Conservation (phyloP, 2,888 invertebrate genomes). For the Melanchra persicariae region DNA sequence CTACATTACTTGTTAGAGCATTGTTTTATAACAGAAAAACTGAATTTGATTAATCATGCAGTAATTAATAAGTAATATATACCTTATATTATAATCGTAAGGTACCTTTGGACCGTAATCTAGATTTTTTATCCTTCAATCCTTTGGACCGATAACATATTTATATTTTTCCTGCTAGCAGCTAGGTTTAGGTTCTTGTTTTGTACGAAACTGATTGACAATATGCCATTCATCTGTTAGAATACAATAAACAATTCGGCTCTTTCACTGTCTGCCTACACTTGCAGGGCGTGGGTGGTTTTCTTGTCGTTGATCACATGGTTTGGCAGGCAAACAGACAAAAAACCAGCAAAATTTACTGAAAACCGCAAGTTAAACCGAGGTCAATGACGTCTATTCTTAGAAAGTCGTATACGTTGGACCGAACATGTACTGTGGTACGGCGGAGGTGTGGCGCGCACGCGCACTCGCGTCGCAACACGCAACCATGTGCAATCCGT, state of each 20-base stretch:
- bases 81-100: no score
- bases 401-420: slow-evolving; percentile 77
- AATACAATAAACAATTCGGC: slow-evolving; percentile 3
- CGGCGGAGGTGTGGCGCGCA: slow-evolving; percentile 79
- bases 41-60: neutral
- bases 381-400: slow-evolving; percentile 80
- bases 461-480: slow-evolving; percentile 74
- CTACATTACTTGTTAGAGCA: neutral
- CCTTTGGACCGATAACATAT: neutral
- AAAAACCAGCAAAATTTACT: neutral
- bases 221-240: neutral
- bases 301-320: slow-evolving; percentile 8
- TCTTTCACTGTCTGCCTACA: slow-evolving; percentile 9
- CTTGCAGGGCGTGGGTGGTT: neutral
- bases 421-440: slow-evolving; percentile 61
- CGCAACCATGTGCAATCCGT: slow-evolving; percentile 61
- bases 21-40: neutral
- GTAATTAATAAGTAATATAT: neutral
- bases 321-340: slow-evolving; percentile 22
- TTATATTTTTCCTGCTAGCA: neutral
- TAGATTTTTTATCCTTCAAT: no score
- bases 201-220: neutral
- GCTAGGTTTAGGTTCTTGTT: neutral
- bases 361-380: slow-evolving; percentile 46
- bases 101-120: neutral